phyloP scores from a whole-genome alignment of 2,113 vertebrate genomes.

The Empidonax traillii region DNA sequence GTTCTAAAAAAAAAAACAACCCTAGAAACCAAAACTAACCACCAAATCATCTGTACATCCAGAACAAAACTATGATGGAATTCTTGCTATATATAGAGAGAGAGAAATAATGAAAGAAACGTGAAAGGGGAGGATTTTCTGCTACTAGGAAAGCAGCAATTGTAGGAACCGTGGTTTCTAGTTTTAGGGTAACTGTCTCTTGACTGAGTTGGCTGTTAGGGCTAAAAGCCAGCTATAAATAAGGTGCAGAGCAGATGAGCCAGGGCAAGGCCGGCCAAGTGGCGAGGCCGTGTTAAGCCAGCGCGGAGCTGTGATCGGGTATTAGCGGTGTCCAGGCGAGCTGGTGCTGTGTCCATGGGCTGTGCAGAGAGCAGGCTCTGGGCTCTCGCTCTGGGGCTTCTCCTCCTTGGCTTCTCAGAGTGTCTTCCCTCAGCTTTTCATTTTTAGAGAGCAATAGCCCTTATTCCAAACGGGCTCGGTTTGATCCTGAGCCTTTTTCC shows the following conservation, averaged over 20 bases:
- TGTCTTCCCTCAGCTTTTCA: neutral
- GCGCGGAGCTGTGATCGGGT: neutral
- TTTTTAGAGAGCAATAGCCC: neutral
- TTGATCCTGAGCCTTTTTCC: neutral
- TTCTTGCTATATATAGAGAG: neutral
- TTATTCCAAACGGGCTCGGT: accelerated
- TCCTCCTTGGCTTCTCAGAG: neutral
- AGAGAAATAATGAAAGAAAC: neutral
- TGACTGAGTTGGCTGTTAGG: neutral
- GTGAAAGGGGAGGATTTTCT: neutral
- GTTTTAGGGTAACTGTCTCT: neutral
- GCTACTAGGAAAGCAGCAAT: neutral
- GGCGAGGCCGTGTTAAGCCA: neutral
- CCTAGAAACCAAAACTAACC: neutral
- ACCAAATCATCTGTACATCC: neutral
- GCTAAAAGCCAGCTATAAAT: slow-evolving; percentile 22
- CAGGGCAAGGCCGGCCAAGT: neutral
- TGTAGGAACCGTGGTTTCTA: neutral
- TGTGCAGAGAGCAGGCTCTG: neutral
- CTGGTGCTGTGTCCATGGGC: neutral
- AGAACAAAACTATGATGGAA: neutral
- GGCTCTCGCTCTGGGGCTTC: neutral
- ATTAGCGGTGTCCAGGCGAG: neutral
- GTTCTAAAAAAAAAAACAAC: neutral
- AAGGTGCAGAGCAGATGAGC: slow-evolving; percentile 7